These are phyloP conservation scores for Chionoecetes opilio DNA, from an alignment of 1,140 invertebrate species.

Conservation along the genomic window DNA sequence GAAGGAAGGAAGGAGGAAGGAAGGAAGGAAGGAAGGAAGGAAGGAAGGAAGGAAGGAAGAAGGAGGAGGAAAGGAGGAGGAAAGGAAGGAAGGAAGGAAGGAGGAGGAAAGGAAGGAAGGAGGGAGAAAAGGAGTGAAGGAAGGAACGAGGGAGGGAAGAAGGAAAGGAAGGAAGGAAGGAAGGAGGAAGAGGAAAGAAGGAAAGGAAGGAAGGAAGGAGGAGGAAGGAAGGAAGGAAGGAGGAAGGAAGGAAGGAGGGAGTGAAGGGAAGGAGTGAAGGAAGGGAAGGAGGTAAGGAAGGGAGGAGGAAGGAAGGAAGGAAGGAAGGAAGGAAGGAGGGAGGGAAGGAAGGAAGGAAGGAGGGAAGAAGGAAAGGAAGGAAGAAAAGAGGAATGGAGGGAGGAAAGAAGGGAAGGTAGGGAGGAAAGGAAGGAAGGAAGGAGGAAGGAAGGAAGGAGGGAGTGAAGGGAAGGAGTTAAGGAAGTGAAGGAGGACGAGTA, in stretches of 20 bases:
- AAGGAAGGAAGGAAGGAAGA: no score
- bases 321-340: not conserved
- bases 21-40: not conserved
- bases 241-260: not conserved
- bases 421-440: no score
- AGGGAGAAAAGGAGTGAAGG: not conserved
- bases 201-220: not conserved
- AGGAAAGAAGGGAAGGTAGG: no score
- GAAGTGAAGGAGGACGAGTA: no score
- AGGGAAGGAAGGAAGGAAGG: not conserved
- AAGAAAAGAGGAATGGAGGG: no score
- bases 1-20: not conserved
- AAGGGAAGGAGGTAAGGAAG: no score
- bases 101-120: not conserved
- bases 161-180: not conserved
- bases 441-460: no score
- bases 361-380: not conserved
- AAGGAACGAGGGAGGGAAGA: no score
- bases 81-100: not conserved
- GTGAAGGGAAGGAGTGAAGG: not conserved
- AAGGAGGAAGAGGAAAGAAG: not conserved
- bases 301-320: not conserved
- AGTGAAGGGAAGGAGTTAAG: no score
- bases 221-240: not conserved
- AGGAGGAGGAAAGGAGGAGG: not conserved